Conservation (phyloP, 2,797 vertebrate species). For the Octomys mimax region DNA sequence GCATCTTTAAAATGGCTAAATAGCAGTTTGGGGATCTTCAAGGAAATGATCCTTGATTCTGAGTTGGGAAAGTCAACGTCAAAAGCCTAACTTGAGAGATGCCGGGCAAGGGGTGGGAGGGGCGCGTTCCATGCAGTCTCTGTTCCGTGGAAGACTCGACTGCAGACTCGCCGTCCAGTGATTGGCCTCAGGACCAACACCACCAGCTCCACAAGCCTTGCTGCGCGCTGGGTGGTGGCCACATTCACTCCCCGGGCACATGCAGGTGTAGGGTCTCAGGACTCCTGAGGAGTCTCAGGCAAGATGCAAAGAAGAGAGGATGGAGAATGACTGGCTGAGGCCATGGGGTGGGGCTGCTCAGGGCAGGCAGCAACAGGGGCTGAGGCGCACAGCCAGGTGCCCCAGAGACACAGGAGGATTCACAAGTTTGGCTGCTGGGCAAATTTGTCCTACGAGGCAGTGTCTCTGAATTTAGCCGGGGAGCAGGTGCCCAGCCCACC, state of each 20-base stretch:
- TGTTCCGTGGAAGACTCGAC: slow-evolving; percentile 2
- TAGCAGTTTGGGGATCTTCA: slow-evolving; percentile 70
- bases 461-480: background rate
- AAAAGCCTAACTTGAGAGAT: slow-evolving; percentile 59
- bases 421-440: background rate
- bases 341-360: background rate
- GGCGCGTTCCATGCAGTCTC: background rate
- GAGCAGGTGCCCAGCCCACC: accelerated
- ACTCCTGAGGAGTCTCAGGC: background rate
- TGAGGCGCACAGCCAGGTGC: background rate
- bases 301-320: background rate
- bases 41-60: slow-evolving; percentile 55
- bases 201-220: background rate
- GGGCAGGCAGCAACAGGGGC: background rate
- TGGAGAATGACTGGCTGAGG: background rate
- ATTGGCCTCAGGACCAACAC: background rate
- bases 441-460: background rate
- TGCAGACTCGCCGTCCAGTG: background rate
- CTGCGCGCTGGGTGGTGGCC: background rate
- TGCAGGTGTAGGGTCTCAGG: background rate
- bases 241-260: background rate
- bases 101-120: background rate
- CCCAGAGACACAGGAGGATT: background rate
- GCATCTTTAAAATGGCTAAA: slow-evolving; percentile 81
- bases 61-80: slow-evolving; percentile 69